A percentile compares a stretch with the other conserved stretches of the same genome.
These are phyloP conservation scores for Bungarus multicinctus DNA, from an alignment of 2,113 vertebrate genomes.

Conservation along the genomic window DNA sequence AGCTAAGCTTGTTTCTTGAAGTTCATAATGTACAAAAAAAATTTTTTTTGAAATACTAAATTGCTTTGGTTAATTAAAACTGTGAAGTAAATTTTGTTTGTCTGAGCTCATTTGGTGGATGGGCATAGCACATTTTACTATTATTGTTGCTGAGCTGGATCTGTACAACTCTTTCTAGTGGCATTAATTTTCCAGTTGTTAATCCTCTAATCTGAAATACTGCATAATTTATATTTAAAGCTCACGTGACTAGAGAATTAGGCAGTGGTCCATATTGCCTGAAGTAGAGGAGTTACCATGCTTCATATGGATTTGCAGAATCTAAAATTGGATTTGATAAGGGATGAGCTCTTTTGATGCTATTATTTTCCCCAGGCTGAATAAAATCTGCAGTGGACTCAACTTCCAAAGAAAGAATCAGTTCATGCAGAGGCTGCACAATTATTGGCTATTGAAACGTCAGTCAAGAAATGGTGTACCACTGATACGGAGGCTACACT, in stretches of 20 bases:
- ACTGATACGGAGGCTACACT: slow-evolving; percentile 88
- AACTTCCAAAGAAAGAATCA: slow-evolving; percentile 92
- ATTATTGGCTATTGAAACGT: slow-evolving; percentile 94
- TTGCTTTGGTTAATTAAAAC: background rate
- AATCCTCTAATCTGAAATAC: background rate
- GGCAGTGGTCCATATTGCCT: background rate
- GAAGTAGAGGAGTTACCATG: background rate
- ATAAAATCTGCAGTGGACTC: slow-evolving; percentile 90
- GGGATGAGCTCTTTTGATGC: background rate
- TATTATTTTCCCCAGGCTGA: slow-evolving; percentile 81
- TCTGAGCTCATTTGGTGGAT: background rate
- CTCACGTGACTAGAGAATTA: background rate
- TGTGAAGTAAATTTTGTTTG: background rate
- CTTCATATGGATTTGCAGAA: background rate
- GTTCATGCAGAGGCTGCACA: slow-evolving; percentile 96
- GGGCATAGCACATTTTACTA: accelerated
- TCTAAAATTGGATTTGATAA: accelerated
- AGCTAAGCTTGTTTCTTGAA: background rate
- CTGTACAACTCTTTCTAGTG: background rate
- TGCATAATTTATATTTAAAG: accelerated
- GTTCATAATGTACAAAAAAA: background rate
- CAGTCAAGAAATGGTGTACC: slow-evolving; percentile 93
- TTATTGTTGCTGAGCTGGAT: slow-evolving; percentile 9
- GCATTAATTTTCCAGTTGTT: accelerated
- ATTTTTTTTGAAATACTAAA: background rate